Evolutionary conservation across 2,888 invertebrate species (phyloP).

Genomic region (Chromoteleia sp.): DNA sequence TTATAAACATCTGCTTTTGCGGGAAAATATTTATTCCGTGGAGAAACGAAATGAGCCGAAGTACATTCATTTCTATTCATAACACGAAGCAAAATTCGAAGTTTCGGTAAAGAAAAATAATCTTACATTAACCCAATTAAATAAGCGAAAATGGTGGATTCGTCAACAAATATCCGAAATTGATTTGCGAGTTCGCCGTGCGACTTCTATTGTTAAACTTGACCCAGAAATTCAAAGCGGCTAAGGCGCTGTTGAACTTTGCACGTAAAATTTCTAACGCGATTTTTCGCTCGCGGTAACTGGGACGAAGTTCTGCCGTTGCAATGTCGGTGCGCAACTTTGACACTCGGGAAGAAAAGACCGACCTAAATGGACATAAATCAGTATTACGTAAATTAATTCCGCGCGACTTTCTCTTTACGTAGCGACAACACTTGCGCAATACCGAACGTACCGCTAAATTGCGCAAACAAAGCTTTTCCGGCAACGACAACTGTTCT

Average conservation of each 20-base stretch:
- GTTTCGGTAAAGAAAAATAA: too few species aligned
- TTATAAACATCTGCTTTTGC: too few species aligned
- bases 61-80: too few species aligned
- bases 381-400: conserved; percentile 81
- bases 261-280: conserved; percentile 39
- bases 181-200: conserved; percentile 20
- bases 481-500: neutral
- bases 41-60: too few species aligned
- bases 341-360: conserved; percentile 44
- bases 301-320: conserved; percentile 40
- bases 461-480: too few species aligned
- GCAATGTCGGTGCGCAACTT: conserved; percentile 33
- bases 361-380: conserved; percentile 73
- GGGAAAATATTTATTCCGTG: too few species aligned
- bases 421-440: conserved; percentile 55
- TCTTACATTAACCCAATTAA: conserved; percentile 23
- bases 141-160: neutral
- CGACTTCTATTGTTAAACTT: conserved; percentile 50
- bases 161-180: conserved; percentile 15
- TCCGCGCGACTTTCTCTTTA: conserved; percentile 58
- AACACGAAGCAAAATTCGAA: too few species aligned
- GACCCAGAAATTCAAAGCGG: conserved; percentile 40
- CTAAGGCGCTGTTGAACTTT: conserved; percentile 35
- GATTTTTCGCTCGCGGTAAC: conserved; percentile 34
- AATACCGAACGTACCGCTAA: conserved; percentile 48